Percentiles rank a stretch among this genome's conserved stretches.
Evolutionary conservation across 2,113 vertebrate species (phyloP).

Genomic region (Petaurus breviceps): DNA sequence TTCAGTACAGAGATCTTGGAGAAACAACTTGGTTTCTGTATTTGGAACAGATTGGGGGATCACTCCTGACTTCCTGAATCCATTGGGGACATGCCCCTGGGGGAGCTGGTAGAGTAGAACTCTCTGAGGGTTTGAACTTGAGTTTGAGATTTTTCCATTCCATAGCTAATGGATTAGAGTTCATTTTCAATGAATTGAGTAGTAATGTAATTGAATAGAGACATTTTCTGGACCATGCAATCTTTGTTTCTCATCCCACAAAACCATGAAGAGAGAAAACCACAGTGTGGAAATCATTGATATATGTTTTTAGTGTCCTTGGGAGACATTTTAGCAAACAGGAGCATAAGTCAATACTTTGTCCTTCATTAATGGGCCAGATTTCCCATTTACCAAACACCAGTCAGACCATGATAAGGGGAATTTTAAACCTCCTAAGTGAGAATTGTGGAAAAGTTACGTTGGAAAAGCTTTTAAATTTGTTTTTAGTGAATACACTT

Average conservation of each 20-base stretch:
- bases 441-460: not conserved
- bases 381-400: not conserved
- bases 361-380: not conserved
- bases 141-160: conserved; percentile 47
- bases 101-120: not conserved
- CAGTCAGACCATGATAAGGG: conserved; percentile 15
- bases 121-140: conserved; percentile 44
- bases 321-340: conserved; percentile 56
- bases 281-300: not conserved
- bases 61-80: conserved; percentile 61
- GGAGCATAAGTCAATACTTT: not conserved
- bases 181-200: conserved; percentile 67
- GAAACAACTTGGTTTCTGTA: conserved; percentile 13
- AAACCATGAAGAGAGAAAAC: conserved; percentile 37
- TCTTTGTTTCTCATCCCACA: conserved; percentile 7
- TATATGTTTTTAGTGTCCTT: conserved; percentile 44
- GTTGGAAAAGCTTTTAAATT: not conserved
- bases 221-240: conserved; percentile 69
- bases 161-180: conserved; percentile 71
- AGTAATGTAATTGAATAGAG: conserved; percentile 46
- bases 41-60: conserved; percentile 55
- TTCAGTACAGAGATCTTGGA: conserved; percentile 57
- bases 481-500: not conserved
- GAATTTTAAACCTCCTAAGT: not conserved
- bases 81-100: conserved; percentile 3